A percentile compares a stretch with the other conserved stretches of the same genome.
phyloP scores from a whole-genome alignment of 2,888 invertebrate genomes.

The Hartigia nigra region DNA sequence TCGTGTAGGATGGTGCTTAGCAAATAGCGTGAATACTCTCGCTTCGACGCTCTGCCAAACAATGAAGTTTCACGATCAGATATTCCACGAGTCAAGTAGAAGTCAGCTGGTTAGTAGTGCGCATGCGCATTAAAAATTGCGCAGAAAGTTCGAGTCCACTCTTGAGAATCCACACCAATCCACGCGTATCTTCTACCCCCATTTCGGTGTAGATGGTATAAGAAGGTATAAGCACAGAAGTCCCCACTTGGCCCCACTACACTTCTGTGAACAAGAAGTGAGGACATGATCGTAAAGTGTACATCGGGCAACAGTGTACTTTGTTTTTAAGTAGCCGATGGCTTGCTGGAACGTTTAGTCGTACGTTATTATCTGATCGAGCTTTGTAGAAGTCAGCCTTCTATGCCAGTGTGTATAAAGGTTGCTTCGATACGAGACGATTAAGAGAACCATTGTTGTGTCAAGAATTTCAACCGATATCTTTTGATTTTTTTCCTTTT shows the following conservation, averaged over 20 bases:
- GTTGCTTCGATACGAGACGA: constrained; percentile 63
- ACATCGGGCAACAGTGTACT: constrained; percentile 25
- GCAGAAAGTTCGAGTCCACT: constrained; percentile 32
- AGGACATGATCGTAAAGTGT: neutral
- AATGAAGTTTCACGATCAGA: constrained; percentile 33
- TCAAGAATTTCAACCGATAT: constrained; percentile 12
- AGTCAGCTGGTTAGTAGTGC: constrained; percentile 10
- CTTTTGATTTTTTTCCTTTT: constrained; percentile 11
- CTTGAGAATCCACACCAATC: neutral
- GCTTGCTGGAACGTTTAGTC: constrained; percentile 27
- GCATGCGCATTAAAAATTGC: constrained; percentile 27
- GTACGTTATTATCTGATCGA: constrained; percentile 24
- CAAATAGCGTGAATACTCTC: constrained; percentile 65
- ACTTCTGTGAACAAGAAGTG: neutral
- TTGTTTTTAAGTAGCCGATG: constrained; percentile 32
- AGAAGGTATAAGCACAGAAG: neutral
- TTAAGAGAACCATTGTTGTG: neutral
- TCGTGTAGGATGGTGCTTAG: constrained; percentile 33
- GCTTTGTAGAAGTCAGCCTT: constrained; percentile 72
- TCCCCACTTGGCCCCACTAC: constrained; percentile 1
- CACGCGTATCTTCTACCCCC: neutral
- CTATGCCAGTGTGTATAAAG: constrained; percentile 95
- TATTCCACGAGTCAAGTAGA: neutral
- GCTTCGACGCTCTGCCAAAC: constrained; percentile 63
- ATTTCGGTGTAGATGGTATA: neutral